Evolutionary conservation across 1,140 invertebrate genomes (phyloP), one percentile per base, ranked within the genome.

Genomic region (Musca domestica): DNA sequence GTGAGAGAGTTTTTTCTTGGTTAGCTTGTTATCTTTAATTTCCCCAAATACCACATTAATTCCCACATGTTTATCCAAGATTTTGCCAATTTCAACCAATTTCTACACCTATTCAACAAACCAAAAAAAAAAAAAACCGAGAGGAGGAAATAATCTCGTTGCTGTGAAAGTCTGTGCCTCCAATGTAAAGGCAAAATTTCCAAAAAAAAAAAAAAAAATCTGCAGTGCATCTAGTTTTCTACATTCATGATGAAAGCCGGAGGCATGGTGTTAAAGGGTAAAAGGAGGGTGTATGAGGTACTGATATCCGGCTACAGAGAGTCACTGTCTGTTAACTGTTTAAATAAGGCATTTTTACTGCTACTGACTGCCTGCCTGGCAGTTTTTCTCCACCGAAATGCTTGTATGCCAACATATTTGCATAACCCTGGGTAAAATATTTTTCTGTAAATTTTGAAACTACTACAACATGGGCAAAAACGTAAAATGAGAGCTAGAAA

Each of bases 21-120:
- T 27, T 61, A 34, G 56, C 56, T 61, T 61, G 56, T 41, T 61
- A 61, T 61, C 56, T 61, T 61, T 61, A 61, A 61, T 61, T 61
- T 61, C 56, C 56, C 56, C 56, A 61, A 41, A 61, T 61, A 61
- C 56, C 56, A 61, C 56, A 61, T 61, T 61, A 61, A 61, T 61
- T 61, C 56, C 56, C 56, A 61, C 56, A 61, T 61, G 56, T 41
- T 61, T 61, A 61, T 61, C 27, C 56, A 61, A 61, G 56, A 61
- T 61, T 61, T 58, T 27, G 6, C 27, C 27, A 22, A 61, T 41
- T 58, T 30, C 30, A 27, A 14, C 9, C 27, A 30, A 30, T 41
- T 41, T 41, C 34, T 41, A 41, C 34, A 41, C 34, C 34, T 41
- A 41, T 41, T 41, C 34, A 12, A n/a, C n/a, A n/a, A n/a, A n/a